Conservation (phyloP, 2,797 vertebrate species). For the Lepidocolaptes lacrymiger region DNA sequence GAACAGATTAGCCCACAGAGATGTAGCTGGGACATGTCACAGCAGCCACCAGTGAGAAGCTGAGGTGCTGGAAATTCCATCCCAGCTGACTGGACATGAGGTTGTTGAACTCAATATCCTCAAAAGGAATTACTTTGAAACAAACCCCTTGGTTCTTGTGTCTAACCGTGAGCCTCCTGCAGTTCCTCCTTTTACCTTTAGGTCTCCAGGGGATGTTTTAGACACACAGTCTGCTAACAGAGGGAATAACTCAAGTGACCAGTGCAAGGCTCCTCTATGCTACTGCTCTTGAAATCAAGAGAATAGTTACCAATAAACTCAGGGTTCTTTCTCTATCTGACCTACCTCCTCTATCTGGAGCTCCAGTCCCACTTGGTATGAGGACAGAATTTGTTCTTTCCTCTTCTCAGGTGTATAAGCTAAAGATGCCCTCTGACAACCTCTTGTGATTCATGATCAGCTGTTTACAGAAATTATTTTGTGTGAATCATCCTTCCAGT, state of each 20-base stretch:
- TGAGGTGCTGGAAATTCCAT: background rate
- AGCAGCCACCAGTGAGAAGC: background rate
- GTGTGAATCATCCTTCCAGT: slow-evolving; percentile 8
- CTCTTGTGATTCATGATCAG: background rate
- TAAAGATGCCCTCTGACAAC: background rate
- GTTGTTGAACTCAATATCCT: background rate
- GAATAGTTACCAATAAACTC: background rate
- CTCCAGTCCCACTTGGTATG: background rate
- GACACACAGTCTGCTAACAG: background rate
- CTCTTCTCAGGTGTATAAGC: slow-evolving; percentile 4
- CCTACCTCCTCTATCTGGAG: background rate
- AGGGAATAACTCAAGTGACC: background rate
- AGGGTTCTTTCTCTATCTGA: background rate
- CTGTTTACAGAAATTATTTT: background rate
- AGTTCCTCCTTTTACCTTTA: background rate
- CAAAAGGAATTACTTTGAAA: background rate
- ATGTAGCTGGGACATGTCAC: background rate
- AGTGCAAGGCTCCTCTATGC: background rate
- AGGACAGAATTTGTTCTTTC: background rate
- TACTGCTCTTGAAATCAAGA: background rate
- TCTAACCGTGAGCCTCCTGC: background rate
- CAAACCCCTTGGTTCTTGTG: background rate
- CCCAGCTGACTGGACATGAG: background rate
- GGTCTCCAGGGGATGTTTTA: background rate
- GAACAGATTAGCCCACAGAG: background rate